Conservation (phyloP, 2,797 vertebrate species). For the Chloroceryle inda region DNA sequence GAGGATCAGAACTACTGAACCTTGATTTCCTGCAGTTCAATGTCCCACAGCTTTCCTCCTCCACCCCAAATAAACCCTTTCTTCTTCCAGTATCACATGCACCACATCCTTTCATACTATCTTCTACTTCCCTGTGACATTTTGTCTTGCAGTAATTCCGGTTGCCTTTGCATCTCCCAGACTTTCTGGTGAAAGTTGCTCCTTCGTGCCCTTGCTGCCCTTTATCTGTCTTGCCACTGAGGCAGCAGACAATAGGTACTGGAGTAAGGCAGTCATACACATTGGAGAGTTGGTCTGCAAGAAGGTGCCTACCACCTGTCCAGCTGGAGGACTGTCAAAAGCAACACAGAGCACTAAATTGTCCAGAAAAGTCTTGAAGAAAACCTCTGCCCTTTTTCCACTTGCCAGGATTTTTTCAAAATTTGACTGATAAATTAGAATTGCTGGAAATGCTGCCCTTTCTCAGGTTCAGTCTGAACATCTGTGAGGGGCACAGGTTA, state of each 20-base stretch:
- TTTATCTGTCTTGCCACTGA: not conserved
- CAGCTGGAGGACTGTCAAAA: not conserved
- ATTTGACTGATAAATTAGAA: not conserved
- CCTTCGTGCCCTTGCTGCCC: not conserved
- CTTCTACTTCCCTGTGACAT: not conserved
- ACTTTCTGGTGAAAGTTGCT: not conserved
- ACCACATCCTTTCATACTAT: not conserved
- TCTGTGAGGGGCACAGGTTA: not conserved
- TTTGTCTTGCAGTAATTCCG: not conserved
- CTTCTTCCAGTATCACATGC: not conserved
- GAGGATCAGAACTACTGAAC: conserved; percentile 47
- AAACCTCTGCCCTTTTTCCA: not conserved
- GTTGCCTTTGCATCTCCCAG: not conserved
- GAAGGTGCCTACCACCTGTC: not conserved
- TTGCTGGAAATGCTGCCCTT: not conserved
- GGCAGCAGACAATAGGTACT: not conserved
- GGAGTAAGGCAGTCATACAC: not conserved
- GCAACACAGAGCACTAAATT: not conserved
- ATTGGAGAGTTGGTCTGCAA: not conserved
- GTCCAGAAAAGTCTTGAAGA: not conserved
- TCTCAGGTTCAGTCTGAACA: not conserved
- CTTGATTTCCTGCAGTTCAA: conserved; percentile 43
- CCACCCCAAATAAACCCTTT: not conserved
- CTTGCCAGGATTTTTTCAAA: not conserved
- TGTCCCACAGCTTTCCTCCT: conserved; percentile 10